A percentile compares a stretch with the other conserved stretches of the same genome.
Evolutionary conservation across 30 jellyfish, hydroid and myxozoan species (phyloP).

Genomic region (Hydractinia symbiolongicarpus): DNA sequence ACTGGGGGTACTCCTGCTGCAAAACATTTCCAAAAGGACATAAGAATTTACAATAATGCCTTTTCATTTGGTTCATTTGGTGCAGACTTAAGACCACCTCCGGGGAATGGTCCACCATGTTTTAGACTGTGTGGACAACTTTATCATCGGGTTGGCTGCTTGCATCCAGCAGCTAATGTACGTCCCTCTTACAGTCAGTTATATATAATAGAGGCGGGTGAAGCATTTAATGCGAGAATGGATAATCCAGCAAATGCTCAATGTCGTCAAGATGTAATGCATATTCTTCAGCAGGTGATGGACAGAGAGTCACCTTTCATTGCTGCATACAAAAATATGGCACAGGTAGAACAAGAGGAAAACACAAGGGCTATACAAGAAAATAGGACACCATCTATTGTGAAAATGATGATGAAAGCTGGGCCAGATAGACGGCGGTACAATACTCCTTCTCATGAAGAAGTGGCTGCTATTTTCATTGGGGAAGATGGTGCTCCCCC

Average conservation of each 20-base stretch:
- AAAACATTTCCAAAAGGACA: background rate
- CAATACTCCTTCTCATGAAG: conserved; percentile 39
- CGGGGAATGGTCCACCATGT: conserved; percentile 12
- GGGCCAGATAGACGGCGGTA: conserved; percentile 37
- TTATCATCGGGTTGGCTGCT: background rate
- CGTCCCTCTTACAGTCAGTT: background rate
- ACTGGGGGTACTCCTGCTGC: too few species aligned
- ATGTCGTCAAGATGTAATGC: conserved; percentile 3
- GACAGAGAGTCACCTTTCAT: background rate
- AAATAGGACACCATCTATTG: conserved; percentile 15
- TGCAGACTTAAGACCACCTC: background rate
- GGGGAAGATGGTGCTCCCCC: conserved; percentile 68
- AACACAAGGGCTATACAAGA: background rate
- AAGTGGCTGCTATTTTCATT: conserved; percentile 53
- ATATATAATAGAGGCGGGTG: too few species aligned
- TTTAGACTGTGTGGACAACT: conserved; percentile 17
- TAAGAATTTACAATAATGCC: background rate
- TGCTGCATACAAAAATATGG: conserved; percentile 22
- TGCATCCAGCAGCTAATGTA: background rate
- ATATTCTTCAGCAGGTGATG: background rate
- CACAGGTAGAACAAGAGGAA: conserved; percentile 18
- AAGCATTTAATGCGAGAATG: conserved; percentile 4
- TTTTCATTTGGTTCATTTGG: conserved; percentile 5
- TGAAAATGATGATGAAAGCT: background rate
- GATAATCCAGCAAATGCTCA: conserved; percentile 11